phyloP scores from a whole-genome alignment of 1,140 invertebrate genomes.

The Cotesia glomerata region DNA sequence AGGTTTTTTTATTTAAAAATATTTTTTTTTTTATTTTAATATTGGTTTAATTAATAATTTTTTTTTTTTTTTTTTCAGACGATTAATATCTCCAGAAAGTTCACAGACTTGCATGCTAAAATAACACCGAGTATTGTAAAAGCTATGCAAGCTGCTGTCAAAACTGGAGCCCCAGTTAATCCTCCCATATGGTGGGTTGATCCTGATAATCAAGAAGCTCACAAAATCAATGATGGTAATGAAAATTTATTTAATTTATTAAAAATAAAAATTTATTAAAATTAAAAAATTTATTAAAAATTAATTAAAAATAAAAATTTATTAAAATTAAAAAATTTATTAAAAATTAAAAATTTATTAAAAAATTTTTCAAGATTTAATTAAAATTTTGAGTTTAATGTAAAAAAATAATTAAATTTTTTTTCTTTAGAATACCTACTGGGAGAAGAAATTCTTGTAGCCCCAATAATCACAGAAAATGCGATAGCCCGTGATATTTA shows the following conservation, averaged over 20 bases:
- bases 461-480: slow-evolving; percentile 77
- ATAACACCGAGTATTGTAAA: slow-evolving; percentile 70
- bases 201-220: slow-evolving; percentile 71
- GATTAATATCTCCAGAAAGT: slow-evolving; percentile 70
- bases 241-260: neutral
- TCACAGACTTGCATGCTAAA: slow-evolving; percentile 73
- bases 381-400: slow-evolving; percentile 2
- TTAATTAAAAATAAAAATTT: slow-evolving; percentile 1
- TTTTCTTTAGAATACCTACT: slow-evolving; percentile 78
- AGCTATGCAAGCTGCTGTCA: slow-evolving; percentile 67
- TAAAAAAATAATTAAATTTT: neutral
- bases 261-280: slow-evolving; percentile 10
- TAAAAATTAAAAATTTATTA: slow-evolving; percentile 10
- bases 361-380: neutral
- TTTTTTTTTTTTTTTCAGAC: slow-evolving; percentile 58
- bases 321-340: no score
- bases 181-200: slow-evolving; percentile 93
- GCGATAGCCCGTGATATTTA: slow-evolving; percentile 75
- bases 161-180: slow-evolving; percentile 77
- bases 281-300: slow-evolving; percentile 1
- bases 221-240: slow-evolving; percentile 71
- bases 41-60: neutral
- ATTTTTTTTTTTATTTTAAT: neutral
- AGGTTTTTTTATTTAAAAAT: slow-evolving; percentile 16
- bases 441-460: slow-evolving; percentile 84